Evolutionary conservation across 37 sponge, comb jelly and placozoan genomes (phyloP).

Genomic region (Corticium candelabrum): DNA sequence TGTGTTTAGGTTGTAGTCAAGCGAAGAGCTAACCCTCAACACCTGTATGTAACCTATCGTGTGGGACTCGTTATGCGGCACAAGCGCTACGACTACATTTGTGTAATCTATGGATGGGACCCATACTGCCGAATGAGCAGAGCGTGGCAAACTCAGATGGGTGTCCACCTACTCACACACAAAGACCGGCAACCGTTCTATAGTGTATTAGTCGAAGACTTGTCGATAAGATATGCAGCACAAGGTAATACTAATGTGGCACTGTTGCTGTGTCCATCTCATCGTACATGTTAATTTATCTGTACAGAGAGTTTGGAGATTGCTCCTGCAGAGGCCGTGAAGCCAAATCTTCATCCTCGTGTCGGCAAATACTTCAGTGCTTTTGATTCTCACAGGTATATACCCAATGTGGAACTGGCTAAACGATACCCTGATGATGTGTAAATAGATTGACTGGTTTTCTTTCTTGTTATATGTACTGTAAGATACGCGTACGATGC

Average conservation of each 20-base stretch:
- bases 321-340: constrained; percentile 17
- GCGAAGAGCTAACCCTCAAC: not conserved
- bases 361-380: constrained; percentile 36
- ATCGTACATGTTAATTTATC: not conserved
- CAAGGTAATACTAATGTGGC: constrained; percentile 31
- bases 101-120: constrained; percentile 82
- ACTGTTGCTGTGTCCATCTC: not conserved
- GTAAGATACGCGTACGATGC: no score
- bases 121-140: constrained; percentile 42
- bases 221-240: constrained; percentile 59
- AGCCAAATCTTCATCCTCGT: constrained; percentile 27
- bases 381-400: constrained; percentile 20
- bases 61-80: constrained; percentile 35
- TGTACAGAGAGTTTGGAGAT: constrained; percentile 19
- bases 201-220: constrained; percentile 66
- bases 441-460: not conserved
- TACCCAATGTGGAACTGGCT: constrained; percentile 24
- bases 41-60: constrained; percentile 5
- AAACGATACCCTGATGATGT: constrained; percentile 31
- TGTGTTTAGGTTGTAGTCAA: no score
- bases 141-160: constrained; percentile 60
- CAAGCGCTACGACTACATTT: constrained; percentile 53
- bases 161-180: constrained; percentile 30
- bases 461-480: no score
- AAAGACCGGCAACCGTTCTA: constrained; percentile 66